Conservation (phyloP, 2,888 invertebrate genomes). For the Dryococelus australis region DNA sequence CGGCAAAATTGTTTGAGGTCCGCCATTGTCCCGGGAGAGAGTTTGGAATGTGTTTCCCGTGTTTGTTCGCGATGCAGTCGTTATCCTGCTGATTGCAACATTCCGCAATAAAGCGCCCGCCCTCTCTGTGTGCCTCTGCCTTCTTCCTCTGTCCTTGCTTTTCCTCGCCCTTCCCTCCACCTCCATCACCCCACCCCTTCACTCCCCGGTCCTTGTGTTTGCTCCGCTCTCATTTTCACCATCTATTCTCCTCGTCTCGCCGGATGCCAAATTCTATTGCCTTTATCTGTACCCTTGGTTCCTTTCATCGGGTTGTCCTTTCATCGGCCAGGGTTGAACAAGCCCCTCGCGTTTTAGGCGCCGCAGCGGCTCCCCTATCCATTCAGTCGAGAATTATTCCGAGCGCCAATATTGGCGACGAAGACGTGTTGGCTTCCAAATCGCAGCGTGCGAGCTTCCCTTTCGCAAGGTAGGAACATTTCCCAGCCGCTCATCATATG, state of each 20-base stretch:
- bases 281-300: constrained; percentile 1
- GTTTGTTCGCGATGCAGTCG: constrained; percentile 16
- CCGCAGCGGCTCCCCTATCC: not conserved
- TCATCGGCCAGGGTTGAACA: constrained; percentile 8
- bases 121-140: not conserved
- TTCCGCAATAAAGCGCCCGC: not conserved
- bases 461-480: too few species aligned
- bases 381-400: not conserved
- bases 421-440: not conserved
- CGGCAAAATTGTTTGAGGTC: constrained; percentile 10
- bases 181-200: not conserved
- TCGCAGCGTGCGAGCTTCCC: too few species aligned
- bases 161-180: not conserved
- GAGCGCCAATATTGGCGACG: not conserved
- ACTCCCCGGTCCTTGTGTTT: not conserved
- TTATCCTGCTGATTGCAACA: constrained; percentile 3
- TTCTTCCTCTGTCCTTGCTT: not conserved
- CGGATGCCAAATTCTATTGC: constrained; percentile 11
- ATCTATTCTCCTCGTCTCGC: constrained; percentile 3
- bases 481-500: too few species aligned
- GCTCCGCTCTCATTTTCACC: constrained; percentile 9
- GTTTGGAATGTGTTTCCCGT: not conserved
- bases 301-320: constrained; percentile 10
- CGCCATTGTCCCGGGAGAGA: not conserved
- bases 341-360: not conserved